Base-by-base conservation (phyloP, 2,113 vertebrate species). In the Erythrocebus patas region DNA sequence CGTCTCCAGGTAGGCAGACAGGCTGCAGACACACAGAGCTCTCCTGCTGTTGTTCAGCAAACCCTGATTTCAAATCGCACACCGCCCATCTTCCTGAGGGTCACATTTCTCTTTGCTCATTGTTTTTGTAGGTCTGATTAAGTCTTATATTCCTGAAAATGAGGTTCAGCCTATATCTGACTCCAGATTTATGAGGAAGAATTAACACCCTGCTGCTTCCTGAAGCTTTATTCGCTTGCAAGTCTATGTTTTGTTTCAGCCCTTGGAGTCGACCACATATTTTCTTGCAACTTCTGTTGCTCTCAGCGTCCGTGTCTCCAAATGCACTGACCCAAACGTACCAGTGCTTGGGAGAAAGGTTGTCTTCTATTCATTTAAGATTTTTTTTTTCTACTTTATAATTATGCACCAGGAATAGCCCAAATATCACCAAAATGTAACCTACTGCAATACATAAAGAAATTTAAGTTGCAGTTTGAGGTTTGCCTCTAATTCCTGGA, bases 121-220 rank as follows among this genome's bases (percentile, higher is more conserved):
- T 90, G 80, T 70, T 92, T 92, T 95, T 84, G 90, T 81, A 57
- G 90, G 66, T 91, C 52, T 73, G 70, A 83, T 87, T 87, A 90
- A 66, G 70, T 82, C 66, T 95, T 43, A 32, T 38, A 18, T n/a
- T 32, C 57, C 70, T 88, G 80, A 92, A 96, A 95, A 94, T 75
- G 80, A 88, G 32, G 35, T 78, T 85, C 59, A 59, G 80, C 35
- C 68, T 88, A 50, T 72, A 73, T 80, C 45, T 57, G 80, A 95
- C 87, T 96, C 38, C 30, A 78, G 92, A 79, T 68, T 79, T 79
- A 35, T 27, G 55, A 94, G 61, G 75, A 75, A 88, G 55, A 96
- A 89, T 94, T 61, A 91, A 64, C 61, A 85, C 57, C 61, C 45
- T n/a, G 75, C 50, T 27, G 11, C 64, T 93, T 81, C 76, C 70